Conservation (phyloP, 2,888 invertebrate genomes). For the Aphodius granarius region DNA sequence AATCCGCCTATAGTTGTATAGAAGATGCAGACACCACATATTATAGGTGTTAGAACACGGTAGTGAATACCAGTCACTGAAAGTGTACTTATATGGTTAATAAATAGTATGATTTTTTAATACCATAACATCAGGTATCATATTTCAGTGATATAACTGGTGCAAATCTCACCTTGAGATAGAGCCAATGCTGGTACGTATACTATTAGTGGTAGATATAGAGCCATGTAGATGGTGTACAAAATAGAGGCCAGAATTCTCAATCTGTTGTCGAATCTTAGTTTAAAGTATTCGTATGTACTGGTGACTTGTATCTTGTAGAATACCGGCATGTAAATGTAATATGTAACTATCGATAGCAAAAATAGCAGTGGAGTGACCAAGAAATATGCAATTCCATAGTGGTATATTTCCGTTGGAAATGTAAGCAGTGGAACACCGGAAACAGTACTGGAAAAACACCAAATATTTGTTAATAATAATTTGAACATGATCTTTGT, state of each 20-base stretch:
- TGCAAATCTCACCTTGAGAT: conserved; percentile 59
- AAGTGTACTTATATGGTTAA: not conserved
- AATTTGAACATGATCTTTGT: not conserved
- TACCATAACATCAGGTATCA: too few species aligned
- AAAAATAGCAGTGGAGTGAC: conserved; percentile 53
- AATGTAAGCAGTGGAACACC: conserved; percentile 74
- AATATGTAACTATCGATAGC: conserved; percentile 43
- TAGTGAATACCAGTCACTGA: conserved; percentile 56
- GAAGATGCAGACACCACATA: conserved; percentile 73
- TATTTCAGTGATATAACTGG: too few species aligned
- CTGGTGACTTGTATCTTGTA: conserved; percentile 70
- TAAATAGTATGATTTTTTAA: not conserved
- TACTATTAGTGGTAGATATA: conserved; percentile 66
- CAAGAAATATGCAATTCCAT: conserved; percentile 64
- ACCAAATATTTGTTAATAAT: not conserved
- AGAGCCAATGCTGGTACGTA: conserved; percentile 71
- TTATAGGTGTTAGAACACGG: conserved; percentile 66
- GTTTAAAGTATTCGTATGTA: conserved; percentile 68
- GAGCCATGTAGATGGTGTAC: conserved; percentile 61
- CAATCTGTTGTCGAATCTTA: conserved; percentile 63
- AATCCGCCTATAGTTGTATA: conserved; percentile 74
- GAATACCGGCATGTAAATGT: conserved; percentile 65
- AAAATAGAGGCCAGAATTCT: conserved; percentile 63
- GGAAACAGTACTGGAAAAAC: conserved; percentile 64
- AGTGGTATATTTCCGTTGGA: conserved; percentile 72